These are phyloP conservation scores for Nyctibius grandis DNA, from an alignment of 2,797 vertebrate species.

Conservation along the genomic window DNA sequence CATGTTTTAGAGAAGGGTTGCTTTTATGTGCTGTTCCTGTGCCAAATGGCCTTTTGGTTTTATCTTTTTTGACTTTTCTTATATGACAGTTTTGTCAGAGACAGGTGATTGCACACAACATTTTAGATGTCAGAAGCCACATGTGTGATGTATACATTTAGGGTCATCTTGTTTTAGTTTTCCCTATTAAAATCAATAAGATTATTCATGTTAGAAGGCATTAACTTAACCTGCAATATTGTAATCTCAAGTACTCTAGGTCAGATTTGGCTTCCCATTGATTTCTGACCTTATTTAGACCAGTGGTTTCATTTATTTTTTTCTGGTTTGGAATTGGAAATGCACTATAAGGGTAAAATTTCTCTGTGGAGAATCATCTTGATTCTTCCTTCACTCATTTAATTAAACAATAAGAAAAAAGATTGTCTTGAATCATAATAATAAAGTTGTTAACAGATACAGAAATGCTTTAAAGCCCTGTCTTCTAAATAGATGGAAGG, in stretches of 20 bases:
- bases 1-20: background rate
- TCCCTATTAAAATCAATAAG: background rate
- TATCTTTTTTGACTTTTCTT: background rate
- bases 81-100: background rate
- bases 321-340: background rate
- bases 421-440: background rate
- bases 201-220: background rate
- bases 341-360: background rate
- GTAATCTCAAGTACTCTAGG: background rate
- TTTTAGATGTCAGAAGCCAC: background rate
- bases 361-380: background rate
- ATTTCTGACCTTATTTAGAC: background rate
- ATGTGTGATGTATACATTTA: background rate
- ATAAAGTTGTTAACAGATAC: background rate
- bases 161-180: background rate
- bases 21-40: background rate
- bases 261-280: background rate
- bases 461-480: background rate
- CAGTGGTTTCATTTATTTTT: background rate
- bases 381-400: background rate
- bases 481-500: background rate
- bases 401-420: background rate
- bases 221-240: background rate
- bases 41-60: background rate
- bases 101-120: background rate